A percentile compares a stretch with the other conserved stretches of the same genome.
phyloP scores from a whole-genome alignment of 2,797 vertebrate genomes.

The Phataginus tricuspis region DNA sequence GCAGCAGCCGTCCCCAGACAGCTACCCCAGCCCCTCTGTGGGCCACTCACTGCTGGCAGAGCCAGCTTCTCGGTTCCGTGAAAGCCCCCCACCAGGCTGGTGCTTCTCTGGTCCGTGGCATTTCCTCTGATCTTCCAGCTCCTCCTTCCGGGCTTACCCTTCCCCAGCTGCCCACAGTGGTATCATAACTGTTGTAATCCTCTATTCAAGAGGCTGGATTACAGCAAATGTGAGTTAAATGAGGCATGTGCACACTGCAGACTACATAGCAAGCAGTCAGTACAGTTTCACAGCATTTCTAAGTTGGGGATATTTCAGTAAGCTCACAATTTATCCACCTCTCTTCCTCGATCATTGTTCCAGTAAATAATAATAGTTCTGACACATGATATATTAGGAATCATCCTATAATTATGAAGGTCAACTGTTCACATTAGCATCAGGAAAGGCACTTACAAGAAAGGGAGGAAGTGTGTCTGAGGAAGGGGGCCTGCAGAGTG shows the following conservation, averaged over 20 bases:
- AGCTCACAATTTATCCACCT: neutral
- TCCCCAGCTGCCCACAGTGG: too few species aligned
- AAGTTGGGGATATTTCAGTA: neutral
- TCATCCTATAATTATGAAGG: neutral
- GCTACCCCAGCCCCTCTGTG: neutral
- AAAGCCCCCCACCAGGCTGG: accelerated
- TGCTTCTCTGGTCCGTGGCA: neutral
- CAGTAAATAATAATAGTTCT: neutral
- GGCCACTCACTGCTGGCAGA: neutral
- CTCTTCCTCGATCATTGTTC: neutral
- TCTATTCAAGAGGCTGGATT: neutral
- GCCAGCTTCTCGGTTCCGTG: neutral
- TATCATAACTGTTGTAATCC: neutral
- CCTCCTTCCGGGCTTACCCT: neutral
- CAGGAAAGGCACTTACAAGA: neutral
- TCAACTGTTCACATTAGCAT: neutral
- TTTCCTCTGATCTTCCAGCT: neutral
- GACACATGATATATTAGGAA: neutral
- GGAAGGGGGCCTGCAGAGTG: neutral
- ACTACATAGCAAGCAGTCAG: neutral
- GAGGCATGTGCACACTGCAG: neutral
- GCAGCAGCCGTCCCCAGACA: neutral
- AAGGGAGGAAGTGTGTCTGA: neutral
- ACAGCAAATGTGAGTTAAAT: neutral
- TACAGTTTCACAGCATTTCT: neutral